A percentile compares a stretch with the other conserved stretches of the same genome.
Evolutionary conservation across 2,888 invertebrate species (phyloP).

Genomic region (Allygus modestus): DNA sequence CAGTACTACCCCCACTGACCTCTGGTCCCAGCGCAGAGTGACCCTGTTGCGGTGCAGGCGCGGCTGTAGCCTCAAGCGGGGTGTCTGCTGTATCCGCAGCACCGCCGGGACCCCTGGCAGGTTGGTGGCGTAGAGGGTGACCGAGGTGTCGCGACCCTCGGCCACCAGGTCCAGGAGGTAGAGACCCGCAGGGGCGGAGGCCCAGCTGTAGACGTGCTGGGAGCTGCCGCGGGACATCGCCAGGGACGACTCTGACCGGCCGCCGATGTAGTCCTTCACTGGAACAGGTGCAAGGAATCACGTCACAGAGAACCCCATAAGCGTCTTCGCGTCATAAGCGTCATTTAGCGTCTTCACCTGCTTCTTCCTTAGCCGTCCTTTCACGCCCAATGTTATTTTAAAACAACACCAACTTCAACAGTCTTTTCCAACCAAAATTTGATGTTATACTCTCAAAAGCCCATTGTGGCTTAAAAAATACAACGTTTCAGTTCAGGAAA

Average conservation of each 20-base stretch:
- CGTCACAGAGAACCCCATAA: too few species aligned
- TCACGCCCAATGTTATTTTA: too few species aligned
- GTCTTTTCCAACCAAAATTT: too few species aligned
- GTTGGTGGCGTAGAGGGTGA: conserved; percentile 74
- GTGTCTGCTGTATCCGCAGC: conserved; percentile 70
- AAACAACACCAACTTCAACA: too few species aligned
- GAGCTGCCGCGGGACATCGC: not conserved
- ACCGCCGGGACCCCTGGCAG: conserved; percentile 73
- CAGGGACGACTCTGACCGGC: not conserved
- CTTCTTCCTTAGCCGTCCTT: too few species aligned
- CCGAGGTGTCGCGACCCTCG: conserved; percentile 71
- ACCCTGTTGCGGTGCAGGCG: conserved; percentile 43
- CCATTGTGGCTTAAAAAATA: too few species aligned
- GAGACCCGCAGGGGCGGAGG: conserved; percentile 58
- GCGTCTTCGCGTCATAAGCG: too few species aligned
- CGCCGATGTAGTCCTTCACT: conserved; percentile 33
- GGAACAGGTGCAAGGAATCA: not conserved
- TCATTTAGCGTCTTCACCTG: too few species aligned
- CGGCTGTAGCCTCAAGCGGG: conserved; percentile 64
- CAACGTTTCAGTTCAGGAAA: too few species aligned
- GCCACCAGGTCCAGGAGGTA: conserved; percentile 68
- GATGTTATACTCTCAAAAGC: too few species aligned
- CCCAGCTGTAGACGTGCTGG: conserved; percentile 28
- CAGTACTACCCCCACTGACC: too few species aligned
- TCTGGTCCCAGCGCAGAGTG: conserved; percentile 61